A percentile compares a stretch with the other conserved stretches of the same genome.
phyloP scores from a whole-genome alignment of 2,113 vertebrate genomes.

The Brachypodius melanocephalos region DNA sequence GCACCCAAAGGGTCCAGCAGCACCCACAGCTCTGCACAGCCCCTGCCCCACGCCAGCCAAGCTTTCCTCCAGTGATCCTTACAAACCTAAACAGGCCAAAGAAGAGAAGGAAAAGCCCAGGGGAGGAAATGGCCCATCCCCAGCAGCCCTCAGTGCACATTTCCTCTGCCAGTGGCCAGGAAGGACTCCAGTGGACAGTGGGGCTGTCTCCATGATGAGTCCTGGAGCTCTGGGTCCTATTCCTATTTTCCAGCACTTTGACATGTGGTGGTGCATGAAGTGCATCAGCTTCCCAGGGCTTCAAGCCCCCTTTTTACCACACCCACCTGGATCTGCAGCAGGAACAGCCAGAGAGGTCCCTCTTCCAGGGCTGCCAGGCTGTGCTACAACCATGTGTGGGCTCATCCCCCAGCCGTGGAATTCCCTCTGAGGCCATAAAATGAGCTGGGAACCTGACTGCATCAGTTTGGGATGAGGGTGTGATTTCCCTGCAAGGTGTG shows the following conservation, averaged over 20 bases:
- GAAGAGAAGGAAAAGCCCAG: neutral
- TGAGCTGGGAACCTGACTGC: neutral
- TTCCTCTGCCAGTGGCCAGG: neutral
- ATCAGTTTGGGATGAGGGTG: neutral
- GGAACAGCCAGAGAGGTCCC: neutral
- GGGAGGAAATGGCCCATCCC: neutral
- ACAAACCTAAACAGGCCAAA: neutral
- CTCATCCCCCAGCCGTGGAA: neutral
- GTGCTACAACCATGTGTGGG: rapidly evolving
- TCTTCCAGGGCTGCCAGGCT: neutral
- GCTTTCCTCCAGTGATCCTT: neutral
- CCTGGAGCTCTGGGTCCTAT: neutral
- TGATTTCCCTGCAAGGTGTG: neutral
- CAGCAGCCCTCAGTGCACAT: neutral
- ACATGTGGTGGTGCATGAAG: rapidly evolving
- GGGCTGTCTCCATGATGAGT: rapidly evolving
- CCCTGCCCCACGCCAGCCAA: rapidly evolving
- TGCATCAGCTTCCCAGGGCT: neutral
- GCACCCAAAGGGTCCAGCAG: neutral
- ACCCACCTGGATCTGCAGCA: neutral
- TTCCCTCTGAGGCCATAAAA: neutral
- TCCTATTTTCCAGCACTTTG: neutral
- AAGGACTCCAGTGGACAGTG: rapidly evolving
- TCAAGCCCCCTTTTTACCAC: rapidly evolving
- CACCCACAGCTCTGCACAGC: neutral